phyloP scores from a whole-genome alignment of 1,140 invertebrate species.

The Pygmarrhopalites habei region DNA sequence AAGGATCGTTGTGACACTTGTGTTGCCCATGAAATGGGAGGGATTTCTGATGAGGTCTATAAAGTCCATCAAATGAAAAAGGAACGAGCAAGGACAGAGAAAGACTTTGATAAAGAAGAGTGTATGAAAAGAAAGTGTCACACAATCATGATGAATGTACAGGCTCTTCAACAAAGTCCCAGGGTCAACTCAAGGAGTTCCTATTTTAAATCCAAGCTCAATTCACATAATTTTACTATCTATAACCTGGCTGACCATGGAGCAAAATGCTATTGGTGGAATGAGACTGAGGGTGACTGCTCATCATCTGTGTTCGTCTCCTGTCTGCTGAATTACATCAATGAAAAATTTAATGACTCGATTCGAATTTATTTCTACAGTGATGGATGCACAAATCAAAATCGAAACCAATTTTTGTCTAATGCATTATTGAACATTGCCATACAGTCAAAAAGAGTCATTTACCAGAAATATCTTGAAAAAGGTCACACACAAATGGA shows the following conservation, averaged over 20 bases:
- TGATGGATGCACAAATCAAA: constrained; percentile 43
- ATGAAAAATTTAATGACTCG: constrained; percentile 5
- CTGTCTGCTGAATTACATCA: constrained; percentile 5
- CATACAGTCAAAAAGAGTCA: constrained; percentile 1
- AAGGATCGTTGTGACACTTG: not conserved
- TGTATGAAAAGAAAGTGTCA: not conserved
- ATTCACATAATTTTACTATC: constrained; percentile 41
- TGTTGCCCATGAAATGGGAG: not conserved
- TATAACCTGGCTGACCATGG: constrained; percentile 33
- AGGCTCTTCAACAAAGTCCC: constrained; percentile 6
- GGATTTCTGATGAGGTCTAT: not conserved
- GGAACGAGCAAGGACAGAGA: constrained; percentile 21
- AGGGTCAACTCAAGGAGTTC: constrained; percentile 8
- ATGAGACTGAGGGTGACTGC: constrained; percentile 37
- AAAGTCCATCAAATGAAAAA: not conserved
- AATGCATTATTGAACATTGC: constrained; percentile 14
- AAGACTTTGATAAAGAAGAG: constrained; percentile 36
- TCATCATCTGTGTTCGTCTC: not conserved
- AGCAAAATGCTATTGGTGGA: constrained; percentile 40
- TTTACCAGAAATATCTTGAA: constrained; percentile 19
- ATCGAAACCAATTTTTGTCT: constrained; percentile 38
- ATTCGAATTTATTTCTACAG: constrained; percentile 40
- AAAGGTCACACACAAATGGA: constrained; percentile 27
- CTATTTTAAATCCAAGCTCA: constrained; percentile 41
- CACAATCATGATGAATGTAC: constrained; percentile 19